A percentile compares a stretch with the other conserved stretches of the same genome.
phyloP scores from a whole-genome alignment of 2,797 vertebrate species.

The Knipowitschia caucasica region DNA sequence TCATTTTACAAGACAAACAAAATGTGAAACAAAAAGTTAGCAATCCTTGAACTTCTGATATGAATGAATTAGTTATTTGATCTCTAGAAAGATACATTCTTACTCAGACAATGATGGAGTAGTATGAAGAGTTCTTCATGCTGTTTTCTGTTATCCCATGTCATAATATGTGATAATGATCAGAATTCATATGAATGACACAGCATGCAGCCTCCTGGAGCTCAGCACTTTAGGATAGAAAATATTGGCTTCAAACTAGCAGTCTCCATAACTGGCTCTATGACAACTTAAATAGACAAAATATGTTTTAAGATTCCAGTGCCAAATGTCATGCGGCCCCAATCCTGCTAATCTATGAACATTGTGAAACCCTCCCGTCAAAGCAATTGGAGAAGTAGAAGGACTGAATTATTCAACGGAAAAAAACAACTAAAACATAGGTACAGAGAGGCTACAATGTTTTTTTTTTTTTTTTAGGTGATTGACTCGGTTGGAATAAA shows the following conservation, averaged over 20 bases:
- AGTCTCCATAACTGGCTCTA: background rate
- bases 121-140: conserved; percentile 8
- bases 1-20: too few relatives aligned
- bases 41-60: too few relatives aligned
- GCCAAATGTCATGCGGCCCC: background rate
- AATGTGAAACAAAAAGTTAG: too few relatives aligned
- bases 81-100: too few relatives aligned
- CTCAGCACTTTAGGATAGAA: conserved; percentile 4
- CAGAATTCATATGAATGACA: conserved; percentile 10
- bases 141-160: background rate
- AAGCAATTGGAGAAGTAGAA: background rate
- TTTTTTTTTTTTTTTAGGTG: conserved; percentile 31
- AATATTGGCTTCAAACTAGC: conserved; percentile 1
- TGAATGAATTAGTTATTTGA: too few relatives aligned
- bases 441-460: background rate
- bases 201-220: conserved; percentile 13
- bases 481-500: conserved; percentile 34
- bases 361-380: conserved; percentile 8
- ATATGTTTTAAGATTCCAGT: background rate
- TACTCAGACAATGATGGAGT: too few relatives aligned
- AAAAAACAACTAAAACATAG: conserved; percentile 3
- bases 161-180: conserved; percentile 12
- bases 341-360: background rate
- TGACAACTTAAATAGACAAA: background rate
- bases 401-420: conserved; percentile 8